These are phyloP conservation scores for Endomychus coccineus DNA, from an alignment of 2,888 invertebrate genomes.

Conservation along the genomic window DNA sequence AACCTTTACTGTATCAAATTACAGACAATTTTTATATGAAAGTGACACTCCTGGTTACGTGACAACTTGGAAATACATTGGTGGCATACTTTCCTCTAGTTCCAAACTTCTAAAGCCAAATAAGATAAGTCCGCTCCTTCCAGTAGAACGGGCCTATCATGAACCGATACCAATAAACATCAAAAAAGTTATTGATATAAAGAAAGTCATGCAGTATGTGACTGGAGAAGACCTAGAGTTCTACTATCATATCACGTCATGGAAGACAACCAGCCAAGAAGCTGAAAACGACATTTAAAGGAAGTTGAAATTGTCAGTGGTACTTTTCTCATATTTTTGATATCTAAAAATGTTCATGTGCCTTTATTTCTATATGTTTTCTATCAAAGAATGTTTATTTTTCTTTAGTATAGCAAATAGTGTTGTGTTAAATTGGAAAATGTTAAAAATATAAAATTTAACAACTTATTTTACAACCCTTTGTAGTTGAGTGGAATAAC, in stretches of 20 bases:
- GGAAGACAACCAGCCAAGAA: conserved; percentile 7
- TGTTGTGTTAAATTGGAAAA: no score
- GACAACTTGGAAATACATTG: background rate
- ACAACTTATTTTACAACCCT: no score
- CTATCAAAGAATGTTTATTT: no score
- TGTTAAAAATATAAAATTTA: no score
- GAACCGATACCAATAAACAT: conserved; percentile 17
- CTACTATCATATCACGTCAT: conserved; percentile 13
- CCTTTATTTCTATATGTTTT: no score
- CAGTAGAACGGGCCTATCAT: conserved; percentile 8
- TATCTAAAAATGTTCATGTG: no score
- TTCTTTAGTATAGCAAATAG: no score
- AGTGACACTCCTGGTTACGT: conserved; percentile 1
- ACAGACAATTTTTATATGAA: conserved; percentile 8
- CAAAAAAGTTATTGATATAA: conserved; percentile 18
- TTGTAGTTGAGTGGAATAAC: conserved; percentile 6
- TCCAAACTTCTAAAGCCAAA: background rate
- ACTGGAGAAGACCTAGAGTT: conserved; percentile 16
- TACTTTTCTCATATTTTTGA: no score
- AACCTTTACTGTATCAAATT: conserved; percentile 15
- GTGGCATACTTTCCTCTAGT: background rate
- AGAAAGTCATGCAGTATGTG: conserved; percentile 15
- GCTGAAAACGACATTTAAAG: no score
- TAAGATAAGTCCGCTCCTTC: background rate
- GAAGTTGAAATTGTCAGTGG: conserved; percentile 2